Percentiles rank a stretch among this genome's conserved stretches.
Evolutionary conservation across 2,113 vertebrate species (phyloP).

Genomic region (Lagopus leucura): DNA sequence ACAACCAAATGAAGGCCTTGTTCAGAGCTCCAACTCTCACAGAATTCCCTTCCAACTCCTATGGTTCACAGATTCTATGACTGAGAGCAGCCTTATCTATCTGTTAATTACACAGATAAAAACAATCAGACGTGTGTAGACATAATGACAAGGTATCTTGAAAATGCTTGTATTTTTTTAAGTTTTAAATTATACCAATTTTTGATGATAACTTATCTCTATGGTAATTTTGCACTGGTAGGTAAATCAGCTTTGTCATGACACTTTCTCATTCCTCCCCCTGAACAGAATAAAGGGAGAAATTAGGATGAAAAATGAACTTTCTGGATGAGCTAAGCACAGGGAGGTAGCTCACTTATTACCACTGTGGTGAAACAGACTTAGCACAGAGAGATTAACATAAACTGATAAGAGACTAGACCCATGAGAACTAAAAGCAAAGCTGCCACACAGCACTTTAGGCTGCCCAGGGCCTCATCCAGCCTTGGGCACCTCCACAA

Average conservation of each 20-base stretch:
- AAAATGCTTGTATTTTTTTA: neutral
- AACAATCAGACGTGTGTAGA: neutral
- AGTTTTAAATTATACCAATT: neutral
- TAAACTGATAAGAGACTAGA: neutral
- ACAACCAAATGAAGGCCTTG: too few species aligned
- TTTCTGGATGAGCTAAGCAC: neutral
- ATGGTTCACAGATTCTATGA: too few species aligned
- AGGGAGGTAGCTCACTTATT: neutral
- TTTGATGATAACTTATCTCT: neutral
- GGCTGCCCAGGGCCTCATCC: too few species aligned
- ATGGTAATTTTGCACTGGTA: neutral
- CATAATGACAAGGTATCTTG: neutral
- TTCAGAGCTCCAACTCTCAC: too few species aligned
- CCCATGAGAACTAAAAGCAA: neutral
- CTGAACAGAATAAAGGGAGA: neutral
- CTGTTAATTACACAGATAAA: neutral
- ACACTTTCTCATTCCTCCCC: neutral
- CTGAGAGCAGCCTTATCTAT: neutral
- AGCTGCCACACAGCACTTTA: neutral
- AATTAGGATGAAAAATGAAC: too few species aligned
- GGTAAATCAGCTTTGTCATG: neutral
- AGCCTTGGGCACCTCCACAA: too few species aligned
- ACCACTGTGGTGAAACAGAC: neutral
- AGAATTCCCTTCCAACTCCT: too few species aligned
- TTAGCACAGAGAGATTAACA: neutral